Base-by-base conservation (phyloP, 2,888 invertebrate genomes). In the Drosophila sordidapex region DNA sequence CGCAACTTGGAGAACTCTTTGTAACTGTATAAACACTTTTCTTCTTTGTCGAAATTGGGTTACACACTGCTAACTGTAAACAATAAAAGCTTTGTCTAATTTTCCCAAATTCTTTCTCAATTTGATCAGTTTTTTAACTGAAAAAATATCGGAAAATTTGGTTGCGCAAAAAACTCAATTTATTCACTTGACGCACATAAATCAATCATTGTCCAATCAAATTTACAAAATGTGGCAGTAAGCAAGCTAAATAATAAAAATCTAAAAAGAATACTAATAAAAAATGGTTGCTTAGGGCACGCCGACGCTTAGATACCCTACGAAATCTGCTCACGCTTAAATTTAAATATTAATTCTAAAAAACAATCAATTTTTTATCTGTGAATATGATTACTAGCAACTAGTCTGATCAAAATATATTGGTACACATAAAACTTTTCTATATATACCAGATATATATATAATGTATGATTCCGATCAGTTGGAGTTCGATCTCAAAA, bases 31-130 rank as follows among this genome's bases (percentile, higher is more conserved):
- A 80, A 83, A 79, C 71, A 75, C 40, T 65, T 54, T 40, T 43
- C 8, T 18, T 33, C 6, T 35, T 35, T 11, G 2, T 25, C n/a
- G 43, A 69, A 79, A 79, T 89, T 83, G 71, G 83, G 89, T 83
- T 89, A 87, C 79, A 83, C 15, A 15, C 25, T 4, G 8, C 8
- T 8, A 21, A 66, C 46, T 71, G 81, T 87, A 86, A 88, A 86
- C 82, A 83, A 71, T 69, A 46, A 35, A 15, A 46, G 31, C 27
- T 51, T 25, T 53, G 31, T 56, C 18, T 27, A 18, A 13, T 15
- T 31, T 33, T 27, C 13, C 6, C 8, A 10, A 31, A 27, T 27
- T 27, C 27, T 36, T 8, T 35, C 18, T 13, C 13, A 7, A 35
- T 15, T 38, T 49, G 40, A 43, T 51, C 63, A 63, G 21, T 7